Evolutionary conservation across 2,113 vertebrate species (phyloP).

Genomic region (Chascanopsetta lugubris): DNA sequence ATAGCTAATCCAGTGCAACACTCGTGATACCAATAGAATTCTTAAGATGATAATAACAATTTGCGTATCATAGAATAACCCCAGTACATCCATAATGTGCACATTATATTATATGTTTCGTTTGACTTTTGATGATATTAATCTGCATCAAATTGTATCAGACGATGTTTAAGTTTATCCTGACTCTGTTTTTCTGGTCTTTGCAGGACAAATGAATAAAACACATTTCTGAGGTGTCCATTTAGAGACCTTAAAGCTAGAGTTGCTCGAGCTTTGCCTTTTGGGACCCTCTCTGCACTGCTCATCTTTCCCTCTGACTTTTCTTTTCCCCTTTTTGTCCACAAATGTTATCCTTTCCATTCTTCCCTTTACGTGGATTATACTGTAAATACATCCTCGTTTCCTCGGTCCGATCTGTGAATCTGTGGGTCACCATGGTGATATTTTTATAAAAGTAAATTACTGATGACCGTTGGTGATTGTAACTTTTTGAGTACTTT

Average conservation of each 20-base stretch:
- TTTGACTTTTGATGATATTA: too few relatives aligned
- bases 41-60: too few relatives aligned
- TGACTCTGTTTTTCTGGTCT: constrained; percentile 65
- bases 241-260: constrained; percentile 80
- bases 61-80: too few relatives aligned
- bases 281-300: constrained; percentile 66
- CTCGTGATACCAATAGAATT: too few relatives aligned
- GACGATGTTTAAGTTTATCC: neutral
- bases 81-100: too few relatives aligned
- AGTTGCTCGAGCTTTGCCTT: constrained; percentile 72
- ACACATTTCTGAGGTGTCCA: constrained; percentile 87
- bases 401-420: constrained; percentile 57
- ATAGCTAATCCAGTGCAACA: too few relatives aligned
- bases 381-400: constrained; percentile 73
- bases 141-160: neutral
- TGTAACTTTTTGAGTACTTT: constrained; percentile 62
- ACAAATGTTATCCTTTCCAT: constrained; percentile 24
- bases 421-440: constrained; percentile 73
- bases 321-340: constrained; percentile 4
- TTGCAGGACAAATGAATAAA: constrained; percentile 86
- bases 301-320: constrained; percentile 43
- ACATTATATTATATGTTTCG: too few relatives aligned
- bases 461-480: constrained; percentile 68
- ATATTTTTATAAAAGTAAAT: constrained; percentile 81
- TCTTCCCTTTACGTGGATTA: constrained; percentile 45